Conservation (phyloP, 1,140 invertebrate species). For the Drosophila prosaltans region DNA sequence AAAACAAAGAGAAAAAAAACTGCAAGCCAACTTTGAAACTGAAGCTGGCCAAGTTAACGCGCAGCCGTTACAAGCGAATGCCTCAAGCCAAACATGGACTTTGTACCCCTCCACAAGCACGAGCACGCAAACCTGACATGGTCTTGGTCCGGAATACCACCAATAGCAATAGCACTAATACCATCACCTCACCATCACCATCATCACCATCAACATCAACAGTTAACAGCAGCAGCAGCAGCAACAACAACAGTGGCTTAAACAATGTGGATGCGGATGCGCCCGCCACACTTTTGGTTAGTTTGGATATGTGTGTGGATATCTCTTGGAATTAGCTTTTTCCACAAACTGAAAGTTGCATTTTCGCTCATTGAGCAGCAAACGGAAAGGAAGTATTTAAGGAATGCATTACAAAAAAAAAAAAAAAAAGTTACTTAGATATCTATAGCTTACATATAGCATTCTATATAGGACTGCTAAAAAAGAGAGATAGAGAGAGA, state of each 20-base stretch:
- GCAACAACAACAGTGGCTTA: constrained; percentile 34
- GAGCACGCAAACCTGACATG: constrained; percentile 53
- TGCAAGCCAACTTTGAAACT: constrained; percentile 19
- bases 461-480: too few species aligned
- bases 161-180: constrained; percentile 3
- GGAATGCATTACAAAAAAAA: constrained; percentile 3
- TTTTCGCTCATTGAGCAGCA: neutral
- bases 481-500: too few species aligned
- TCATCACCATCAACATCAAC: neutral
- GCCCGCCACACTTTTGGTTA: constrained; percentile 2
- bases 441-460: neutral
- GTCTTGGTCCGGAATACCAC: constrained; percentile 22
- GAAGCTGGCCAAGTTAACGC: constrained; percentile 20
- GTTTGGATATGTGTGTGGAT: neutral
- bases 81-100: constrained; percentile 48
- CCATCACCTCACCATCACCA: constrained; percentile 1
- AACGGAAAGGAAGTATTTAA: constrained; percentile 11
- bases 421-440: neutral
- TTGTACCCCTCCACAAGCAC: constrained; percentile 32
- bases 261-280: constrained; percentile 40
- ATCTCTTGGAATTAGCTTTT: constrained; percentile 19
- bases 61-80: constrained; percentile 32
- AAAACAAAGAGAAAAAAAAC: neutral
- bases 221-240: constrained; percentile 23
- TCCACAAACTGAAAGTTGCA: constrained; percentile 13